Evolutionary conservation across 2,113 vertebrate genomes (phyloP).

Genomic region (Alexandromys fortis): DNA sequence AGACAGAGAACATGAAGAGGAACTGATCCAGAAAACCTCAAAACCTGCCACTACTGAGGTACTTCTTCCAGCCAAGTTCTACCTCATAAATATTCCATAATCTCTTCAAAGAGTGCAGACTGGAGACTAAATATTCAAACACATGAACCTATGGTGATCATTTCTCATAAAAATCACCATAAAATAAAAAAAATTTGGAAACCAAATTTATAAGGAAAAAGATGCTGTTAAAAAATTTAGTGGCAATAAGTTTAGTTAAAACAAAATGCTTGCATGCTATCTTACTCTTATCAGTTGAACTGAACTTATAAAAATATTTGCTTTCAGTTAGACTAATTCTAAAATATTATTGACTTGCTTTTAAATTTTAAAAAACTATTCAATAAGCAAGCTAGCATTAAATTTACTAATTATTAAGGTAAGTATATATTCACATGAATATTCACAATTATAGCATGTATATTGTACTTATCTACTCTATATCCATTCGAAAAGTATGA

Average conservation of each 20-base stretch:
- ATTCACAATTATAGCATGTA: background rate
- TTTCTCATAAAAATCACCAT: background rate
- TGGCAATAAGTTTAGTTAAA: background rate
- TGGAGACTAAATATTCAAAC: background rate
- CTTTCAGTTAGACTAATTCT: background rate
- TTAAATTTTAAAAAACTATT: slow-evolving; percentile 8
- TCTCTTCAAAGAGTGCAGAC: background rate
- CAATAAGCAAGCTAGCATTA: background rate
- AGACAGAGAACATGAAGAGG: background rate
- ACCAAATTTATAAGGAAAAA: background rate
- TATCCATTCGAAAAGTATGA: background rate
- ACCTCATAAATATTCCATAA: background rate
- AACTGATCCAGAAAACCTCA: background rate
- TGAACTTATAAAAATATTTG: background rate
- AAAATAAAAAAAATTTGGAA: background rate
- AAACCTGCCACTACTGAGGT: background rate
- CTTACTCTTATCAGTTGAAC: slow-evolving; percentile 11
- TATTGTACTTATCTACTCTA: background rate
- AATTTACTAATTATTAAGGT: background rate
- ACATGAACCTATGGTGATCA: background rate
- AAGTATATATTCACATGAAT: background rate
- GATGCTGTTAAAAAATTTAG: background rate
- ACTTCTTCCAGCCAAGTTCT: background rate
- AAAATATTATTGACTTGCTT: background rate
- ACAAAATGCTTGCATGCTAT: background rate